These are phyloP conservation scores for Acropora yongei DNA, from an alignment of 64 coral and sea anemone genomes.

Conservation along the genomic window DNA sequence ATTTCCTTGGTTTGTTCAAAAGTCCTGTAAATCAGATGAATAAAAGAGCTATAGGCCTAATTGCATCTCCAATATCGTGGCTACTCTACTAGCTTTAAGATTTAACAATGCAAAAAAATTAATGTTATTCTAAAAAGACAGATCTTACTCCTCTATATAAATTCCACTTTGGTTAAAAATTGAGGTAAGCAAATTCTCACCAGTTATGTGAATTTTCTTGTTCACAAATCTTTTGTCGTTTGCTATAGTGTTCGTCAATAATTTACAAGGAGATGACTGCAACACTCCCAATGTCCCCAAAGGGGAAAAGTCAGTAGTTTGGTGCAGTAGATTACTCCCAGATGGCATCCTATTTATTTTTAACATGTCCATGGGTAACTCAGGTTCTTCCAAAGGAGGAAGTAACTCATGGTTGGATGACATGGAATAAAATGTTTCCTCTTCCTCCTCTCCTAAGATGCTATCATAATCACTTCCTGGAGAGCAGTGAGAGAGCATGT, in stretches of 20 bases:
- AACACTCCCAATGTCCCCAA: slow-evolving; percentile 20
- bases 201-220: slow-evolving; percentile 16
- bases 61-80: no score
- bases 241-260: slow-evolving; percentile 15
- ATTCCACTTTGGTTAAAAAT: no score
- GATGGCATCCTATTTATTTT: slow-evolving; percentile 21
- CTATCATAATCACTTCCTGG: slow-evolving; percentile 86
- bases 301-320: slow-evolving; percentile 20
- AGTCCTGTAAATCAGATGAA: no score
- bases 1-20: no score
- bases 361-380: slow-evolving; percentile 81
- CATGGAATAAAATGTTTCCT: slow-evolving; percentile 94
- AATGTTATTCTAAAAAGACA: no score
- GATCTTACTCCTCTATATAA: no score
- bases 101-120: no score
- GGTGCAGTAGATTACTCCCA: not conserved
- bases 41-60: no score
- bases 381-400: slow-evolving; percentile 83
- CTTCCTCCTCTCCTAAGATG: slow-evolving; percentile 78
- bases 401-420: slow-evolving; percentile 69
- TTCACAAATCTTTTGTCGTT: slow-evolving; percentile 40
- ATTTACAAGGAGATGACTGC: slow-evolving; percentile 22
- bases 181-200: not conserved
- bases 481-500: slow-evolving; percentile 50
- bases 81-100: no score